Evolutionary conservation across 2,113 vertebrate genomes (phyloP), one percentile per base, ranked within the genome.

Genomic region (Rhagologus leucostigma): DNA sequence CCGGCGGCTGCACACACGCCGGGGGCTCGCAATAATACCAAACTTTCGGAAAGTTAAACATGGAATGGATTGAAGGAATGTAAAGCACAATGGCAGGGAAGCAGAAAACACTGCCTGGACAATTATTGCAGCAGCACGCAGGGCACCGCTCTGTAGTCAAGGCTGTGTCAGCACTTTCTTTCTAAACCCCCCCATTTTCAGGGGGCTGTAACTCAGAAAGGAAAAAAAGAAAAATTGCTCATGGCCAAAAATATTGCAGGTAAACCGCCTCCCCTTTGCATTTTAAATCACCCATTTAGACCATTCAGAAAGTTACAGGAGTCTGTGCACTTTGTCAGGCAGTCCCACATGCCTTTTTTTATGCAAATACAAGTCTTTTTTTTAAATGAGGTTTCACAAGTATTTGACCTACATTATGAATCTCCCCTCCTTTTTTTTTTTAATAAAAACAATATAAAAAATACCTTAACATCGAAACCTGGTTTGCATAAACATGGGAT

Each of bases 31-130:
- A 60, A 87, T 84, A 30, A 86, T 7, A 47, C 5, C 84, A 97
- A 97, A 97, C 96, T 97, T 97, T 96, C 4, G 2, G 27, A 95
- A 97, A 97, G 95, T 97, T 97, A 89, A 96, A 95, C 84, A 57
- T 20, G 69, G 59, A 70, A 73, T 23, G 74, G 75, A 39, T 71
- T 24, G 47, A 29, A 57, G 69, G 83, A 46, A 83, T 6, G 90
- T 4, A 13, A 77, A 94, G 85, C 59, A 95, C 91, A 93, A 93
- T 63, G 87, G 81, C 87, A 94, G 94, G 81, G 83, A 95, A 55
- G 90, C 85, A 91, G 87, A 49, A 90, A 94, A 52, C 88, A 74
- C 88, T 64, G 95, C 84, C 90, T 50, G 92, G 93, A 33, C 93
- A 90, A 86, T 93, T 78, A 47, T 60, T 79, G 90, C 93, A 88